Base-by-base conservation (phyloP, 2,113 vertebrate genomes). In the Atlantisia rogersi region DNA sequence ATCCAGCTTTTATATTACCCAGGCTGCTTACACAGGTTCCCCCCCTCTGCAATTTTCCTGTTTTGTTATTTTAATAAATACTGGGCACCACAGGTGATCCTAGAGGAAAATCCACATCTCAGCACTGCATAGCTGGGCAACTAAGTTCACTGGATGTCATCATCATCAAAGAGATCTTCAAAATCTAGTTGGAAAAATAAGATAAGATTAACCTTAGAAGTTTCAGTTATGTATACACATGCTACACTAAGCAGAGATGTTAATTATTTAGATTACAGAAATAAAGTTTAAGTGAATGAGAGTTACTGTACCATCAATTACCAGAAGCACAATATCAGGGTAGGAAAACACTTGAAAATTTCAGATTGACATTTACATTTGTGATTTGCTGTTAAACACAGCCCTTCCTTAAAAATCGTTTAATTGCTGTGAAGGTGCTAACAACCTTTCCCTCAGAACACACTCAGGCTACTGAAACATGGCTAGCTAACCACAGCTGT, bases 111-210 rank as follows among this genome's bases (percentile, higher is more conserved):
- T 95, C 80, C 86, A 62, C 60, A 77, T 82, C 75, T 94, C 74
- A 59, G 82, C 92, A 88, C 25, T 32, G 76, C 85, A 62, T 1
- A 81, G 88, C 65, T 63, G 85, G 86, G 42, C 35, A 63, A 19
- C 15, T 29, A 29, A 46, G 65, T 85, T 99, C 98, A 99, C 97
- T 99, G 98, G 95, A 99, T 98, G 97, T 99, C 99, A 29, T 99
- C 98, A 6, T 99, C 99, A 92, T 99, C 99, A 92, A 99, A 99
- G 58, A 99, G 98, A 96, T 99, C 99, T 98, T 99, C 99, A 96
- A 99, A 99, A 96, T 99, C 99, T 99, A 84, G 82, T 74, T 52
- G 81, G 85, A 91, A 95, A 94, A 58, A 93, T 12, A 91, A 82
- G 10, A 42, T 37, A 77, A 86, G 86, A 75, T 96, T 65, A 95